Conservation (phyloP, 2,113 vertebrate genomes). For the Microcebus lehilahytsara region DNA sequence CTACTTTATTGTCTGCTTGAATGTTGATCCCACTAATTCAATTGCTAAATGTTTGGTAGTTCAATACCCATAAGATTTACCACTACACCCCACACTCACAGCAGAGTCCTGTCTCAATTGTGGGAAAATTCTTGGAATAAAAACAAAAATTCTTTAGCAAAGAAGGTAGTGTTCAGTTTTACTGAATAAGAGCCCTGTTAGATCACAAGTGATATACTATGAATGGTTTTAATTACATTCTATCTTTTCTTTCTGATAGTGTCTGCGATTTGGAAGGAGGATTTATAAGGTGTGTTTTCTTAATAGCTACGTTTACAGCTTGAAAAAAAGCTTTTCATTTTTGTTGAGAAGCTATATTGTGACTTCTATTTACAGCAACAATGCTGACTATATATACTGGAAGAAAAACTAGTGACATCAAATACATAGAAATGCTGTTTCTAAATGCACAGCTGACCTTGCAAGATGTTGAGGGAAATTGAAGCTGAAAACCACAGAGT, state of each 20-base stretch:
- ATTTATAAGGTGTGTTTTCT: not conserved
- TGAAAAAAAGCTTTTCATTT: not conserved
- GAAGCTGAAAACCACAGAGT: constrained; percentile 20
- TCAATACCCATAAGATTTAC: not conserved
- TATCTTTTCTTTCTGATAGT: not conserved
- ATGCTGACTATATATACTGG: not conserved
- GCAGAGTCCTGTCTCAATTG: not conserved
- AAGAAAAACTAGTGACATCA: not conserved
- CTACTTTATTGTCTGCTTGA: not conserved
- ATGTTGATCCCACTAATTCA: not conserved
- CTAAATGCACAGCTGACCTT: constrained; percentile 41
- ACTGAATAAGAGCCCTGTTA: not conserved
- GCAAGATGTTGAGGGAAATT: constrained; percentile 44
- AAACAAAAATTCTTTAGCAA: not conserved
- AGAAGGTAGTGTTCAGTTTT: not conserved
- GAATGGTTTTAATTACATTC: not conserved
- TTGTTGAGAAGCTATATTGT: not conserved
- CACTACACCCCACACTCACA: rapidly evolving
- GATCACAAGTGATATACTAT: not conserved
- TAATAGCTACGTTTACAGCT: not conserved
- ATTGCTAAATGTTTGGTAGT: not conserved
- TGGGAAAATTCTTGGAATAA: not conserved
- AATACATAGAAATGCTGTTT: constrained; percentile 31
- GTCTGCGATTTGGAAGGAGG: not conserved
- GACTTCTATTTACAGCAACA: constrained; percentile 50